Conservation (phyloP, 2,797 vertebrate species). For the Limosa lapponica region DNA sequence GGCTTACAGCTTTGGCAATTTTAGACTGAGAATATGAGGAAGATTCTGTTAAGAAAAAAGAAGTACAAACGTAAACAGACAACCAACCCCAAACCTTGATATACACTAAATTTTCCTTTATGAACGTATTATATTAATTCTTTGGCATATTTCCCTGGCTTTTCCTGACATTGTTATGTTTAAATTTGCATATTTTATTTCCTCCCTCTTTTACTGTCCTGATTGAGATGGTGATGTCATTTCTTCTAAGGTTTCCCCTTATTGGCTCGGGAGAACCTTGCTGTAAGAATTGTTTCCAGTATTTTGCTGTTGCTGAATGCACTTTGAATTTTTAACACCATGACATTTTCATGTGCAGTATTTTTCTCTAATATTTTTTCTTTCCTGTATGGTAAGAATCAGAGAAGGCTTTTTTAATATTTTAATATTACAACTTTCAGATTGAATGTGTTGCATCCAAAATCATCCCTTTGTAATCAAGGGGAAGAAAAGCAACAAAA, state of each 20-base stretch:
- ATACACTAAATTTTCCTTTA: background rate
- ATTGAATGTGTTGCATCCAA: background rate
- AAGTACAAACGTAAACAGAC: background rate
- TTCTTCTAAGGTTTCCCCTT: background rate
- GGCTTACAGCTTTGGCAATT: background rate
- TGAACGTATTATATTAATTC: background rate
- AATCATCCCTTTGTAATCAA: background rate
- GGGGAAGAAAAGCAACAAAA: background rate
- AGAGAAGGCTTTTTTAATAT: background rate
- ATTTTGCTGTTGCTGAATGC: background rate
- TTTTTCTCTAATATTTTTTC: background rate
- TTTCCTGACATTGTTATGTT: background rate
- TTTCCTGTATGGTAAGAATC: background rate
- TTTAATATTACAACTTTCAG: background rate
- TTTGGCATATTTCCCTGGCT: background rate
- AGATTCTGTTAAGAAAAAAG: background rate
- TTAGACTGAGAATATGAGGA: background rate
- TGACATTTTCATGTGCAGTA: background rate
- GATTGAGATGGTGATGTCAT: background rate
- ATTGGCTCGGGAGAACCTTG: background rate
- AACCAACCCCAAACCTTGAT: background rate
- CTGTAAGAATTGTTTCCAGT: background rate
- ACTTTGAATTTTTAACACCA: background rate
- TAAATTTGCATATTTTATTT: background rate
- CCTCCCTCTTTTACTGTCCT: background rate